Base-by-base conservation (phyloP, 1,140 invertebrate species). In the Platorchestia sp. region DNA sequence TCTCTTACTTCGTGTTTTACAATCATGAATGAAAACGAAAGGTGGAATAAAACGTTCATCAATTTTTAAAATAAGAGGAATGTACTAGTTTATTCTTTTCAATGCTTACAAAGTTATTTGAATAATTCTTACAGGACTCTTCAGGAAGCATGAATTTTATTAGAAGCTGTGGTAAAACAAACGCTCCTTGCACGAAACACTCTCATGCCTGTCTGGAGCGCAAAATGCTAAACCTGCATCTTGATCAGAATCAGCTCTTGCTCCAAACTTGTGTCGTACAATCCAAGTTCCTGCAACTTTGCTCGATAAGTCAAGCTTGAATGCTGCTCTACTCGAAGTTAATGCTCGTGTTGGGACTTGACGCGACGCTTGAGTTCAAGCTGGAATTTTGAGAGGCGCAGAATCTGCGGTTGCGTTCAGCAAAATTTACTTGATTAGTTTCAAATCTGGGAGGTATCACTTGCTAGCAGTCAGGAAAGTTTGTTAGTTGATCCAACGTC, bases 311-410 rank as follows among this genome's bases (percentile, higher is more conserved):
- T 90, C 87, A 90, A 5, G 87, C 87, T 90, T 90, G 87, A 90
- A 90, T 90, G 87, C 87, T 90, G 41, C 87, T 90, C 44, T 90
- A 43, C 41, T 90, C 41, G 87, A 90, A 90, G 87, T 90, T 90
- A 90, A 90, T 43, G 41, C 87, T 90, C 22, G 87, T 43, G 87
- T 90, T 90, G 87, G 87, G 27, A 90, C 87, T 90, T 5, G 87
- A 43, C 87, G 87, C 44, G 36, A 42, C 22, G 87, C 41, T 90
- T 90, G 41, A 90, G 87, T 90, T 90, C 41, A 90, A 90, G 87
- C 42, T 90, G 87, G 27, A 45, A 90, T 90, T 90, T 90, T 43
- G 87, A 90, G 87, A 90, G 87, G 3, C 87, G 87, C 5, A 0
- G 41, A 90, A 90, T 19, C 42, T 90, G 87, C 27, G 44, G 87